Conservation (phyloP, 2,797 vertebrate species). For the Selene dorsalis region DNA sequence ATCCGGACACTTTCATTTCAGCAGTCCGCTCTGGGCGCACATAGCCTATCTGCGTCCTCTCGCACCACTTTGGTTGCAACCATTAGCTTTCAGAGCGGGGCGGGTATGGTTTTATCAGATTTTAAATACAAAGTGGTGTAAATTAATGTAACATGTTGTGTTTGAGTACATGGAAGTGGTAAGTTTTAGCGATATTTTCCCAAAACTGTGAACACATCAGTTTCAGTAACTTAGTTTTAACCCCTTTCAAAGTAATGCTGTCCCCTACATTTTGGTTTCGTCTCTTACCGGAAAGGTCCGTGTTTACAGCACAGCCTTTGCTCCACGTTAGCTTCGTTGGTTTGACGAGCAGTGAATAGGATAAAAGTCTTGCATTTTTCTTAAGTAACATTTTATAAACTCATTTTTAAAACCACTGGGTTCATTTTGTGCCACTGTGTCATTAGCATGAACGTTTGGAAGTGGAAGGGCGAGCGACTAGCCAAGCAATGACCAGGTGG, state of each 20-base stretch:
- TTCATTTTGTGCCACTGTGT: not conserved
- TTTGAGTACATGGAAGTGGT: rapidly evolving
- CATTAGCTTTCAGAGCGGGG: constrained; percentile 47
- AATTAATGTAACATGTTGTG: not conserved
- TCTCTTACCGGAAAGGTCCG: constrained; percentile 75
- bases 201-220: rapidly evolving
- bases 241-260: rapidly evolving
- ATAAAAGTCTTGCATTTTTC: not conserved
- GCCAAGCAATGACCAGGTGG: constrained; percentile 70
- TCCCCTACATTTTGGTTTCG: constrained; percentile 50
- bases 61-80: constrained; percentile 73
- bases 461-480: constrained; percentile 23
- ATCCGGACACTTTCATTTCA: not conserved
- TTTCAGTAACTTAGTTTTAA: rapidly evolving
- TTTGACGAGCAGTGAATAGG: not conserved
- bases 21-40: not conserved
- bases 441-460: constrained; percentile 35
- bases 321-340: constrained; percentile 49
- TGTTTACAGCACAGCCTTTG: constrained; percentile 78
- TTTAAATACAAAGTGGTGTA: rapidly evolving
- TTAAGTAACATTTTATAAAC: not conserved
- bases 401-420: not conserved
- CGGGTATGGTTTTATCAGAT: not conserved
- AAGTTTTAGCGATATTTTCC: rapidly evolving
- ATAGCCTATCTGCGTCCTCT: constrained; percentile 57